These are phyloP conservation scores for Drosophila athabasca DNA, from an alignment of 1,140 invertebrate genomes.

Conservation along the genomic window DNA sequence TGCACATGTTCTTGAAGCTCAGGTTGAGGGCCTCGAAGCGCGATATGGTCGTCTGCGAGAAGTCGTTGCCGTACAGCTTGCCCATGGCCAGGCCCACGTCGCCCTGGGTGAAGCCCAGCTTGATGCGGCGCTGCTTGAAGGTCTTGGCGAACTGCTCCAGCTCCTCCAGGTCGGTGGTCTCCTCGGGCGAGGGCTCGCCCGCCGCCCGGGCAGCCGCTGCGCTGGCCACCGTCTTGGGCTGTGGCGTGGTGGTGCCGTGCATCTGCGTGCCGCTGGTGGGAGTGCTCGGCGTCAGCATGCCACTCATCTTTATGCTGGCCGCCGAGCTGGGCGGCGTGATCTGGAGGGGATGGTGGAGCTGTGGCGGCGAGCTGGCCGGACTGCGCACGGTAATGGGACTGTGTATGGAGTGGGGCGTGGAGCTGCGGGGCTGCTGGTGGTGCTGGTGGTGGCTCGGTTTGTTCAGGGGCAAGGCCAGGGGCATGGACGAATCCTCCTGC, in stretches of 20 bases:
- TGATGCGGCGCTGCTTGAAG: conserved; percentile 97
- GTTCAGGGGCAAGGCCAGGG: conserved; percentile 83
- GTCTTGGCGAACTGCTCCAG: conserved; percentile 98
- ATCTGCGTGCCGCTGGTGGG: conserved; percentile 84
- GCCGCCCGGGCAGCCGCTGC: conserved; percentile 84
- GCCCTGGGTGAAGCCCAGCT: conserved; percentile 98
- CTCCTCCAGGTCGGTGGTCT: conserved; percentile 97
- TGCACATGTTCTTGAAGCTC: conserved; percentile 99
- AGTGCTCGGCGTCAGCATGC: conserved; percentile 85
- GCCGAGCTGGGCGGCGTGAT: conserved; percentile 83
- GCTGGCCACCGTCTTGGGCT: conserved; percentile 84
- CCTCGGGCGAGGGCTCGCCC: conserved; percentile 92
- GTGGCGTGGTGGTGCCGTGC: conserved; percentile 73
- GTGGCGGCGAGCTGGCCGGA: conserved; percentile 71
- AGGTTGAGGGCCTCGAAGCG: conserved; percentile 99
- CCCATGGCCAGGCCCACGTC: conserved; percentile 99
- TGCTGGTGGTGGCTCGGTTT: conserved; percentile 28
- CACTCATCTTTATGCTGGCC: conserved; percentile 76
- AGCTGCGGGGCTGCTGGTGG: conserved; percentile 83
- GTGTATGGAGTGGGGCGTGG: conserved; percentile 84
- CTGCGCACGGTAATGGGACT: conserved; percentile 81
- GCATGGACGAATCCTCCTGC: conserved; percentile 53
- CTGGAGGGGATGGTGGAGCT: conserved; percentile 63
- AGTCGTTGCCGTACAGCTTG: conserved; percentile 98
- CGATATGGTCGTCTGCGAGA: conserved; percentile 99